Conservation (phyloP, 2,797 vertebrate genomes). For the Sebastiscus albofasciatus region DNA sequence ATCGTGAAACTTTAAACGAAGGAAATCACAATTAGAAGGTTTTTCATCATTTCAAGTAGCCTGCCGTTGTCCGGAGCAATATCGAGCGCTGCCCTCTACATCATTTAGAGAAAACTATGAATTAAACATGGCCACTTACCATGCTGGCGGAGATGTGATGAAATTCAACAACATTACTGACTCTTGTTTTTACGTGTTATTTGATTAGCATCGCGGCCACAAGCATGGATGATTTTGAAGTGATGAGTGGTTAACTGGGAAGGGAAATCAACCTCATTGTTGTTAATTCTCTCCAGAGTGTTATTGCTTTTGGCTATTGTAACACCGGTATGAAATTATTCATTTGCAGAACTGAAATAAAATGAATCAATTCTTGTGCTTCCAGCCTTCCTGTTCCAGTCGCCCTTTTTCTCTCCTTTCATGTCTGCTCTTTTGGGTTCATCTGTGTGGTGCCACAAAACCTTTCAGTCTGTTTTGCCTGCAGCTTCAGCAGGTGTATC, state of each 20-base stretch:
- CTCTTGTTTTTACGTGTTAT: slow-evolving; percentile 44
- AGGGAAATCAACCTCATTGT: slow-evolving; percentile 38
- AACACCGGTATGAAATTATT: slow-evolving; percentile 42
- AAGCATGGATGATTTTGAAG: neutral
- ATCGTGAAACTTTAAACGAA: slow-evolving; percentile 3
- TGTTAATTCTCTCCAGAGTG: slow-evolving; percentile 43
- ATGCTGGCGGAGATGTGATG: slow-evolving; percentile 8
- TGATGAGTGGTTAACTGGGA: slow-evolving; percentile 49
- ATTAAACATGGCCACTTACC: slow-evolving; percentile 60
- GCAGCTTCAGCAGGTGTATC: slow-evolving; percentile 39
- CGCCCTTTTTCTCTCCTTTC: neutral
- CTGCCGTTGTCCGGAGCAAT: slow-evolving; percentile 32
- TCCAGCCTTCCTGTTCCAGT: slow-evolving; percentile 10
- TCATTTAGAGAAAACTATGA: slow-evolving; percentile 50
- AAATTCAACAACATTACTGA: slow-evolving; percentile 34
- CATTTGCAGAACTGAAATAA: slow-evolving; percentile 39
- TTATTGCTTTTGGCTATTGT: slow-evolving; percentile 40
- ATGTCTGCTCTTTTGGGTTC: slow-evolving; percentile 16
- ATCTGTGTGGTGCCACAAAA: neutral
- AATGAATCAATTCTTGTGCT: slow-evolving; percentile 12
- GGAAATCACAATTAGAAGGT: slow-evolving; percentile 26
- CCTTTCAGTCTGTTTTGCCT: slow-evolving; percentile 24
- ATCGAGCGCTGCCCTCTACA: slow-evolving; percentile 25
- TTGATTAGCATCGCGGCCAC: slow-evolving; percentile 35
- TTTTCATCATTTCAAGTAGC: slow-evolving; percentile 44